Evolutionary conservation across 2,113 vertebrate genomes (phyloP).

Genomic region (Pterocles orientalis): DNA sequence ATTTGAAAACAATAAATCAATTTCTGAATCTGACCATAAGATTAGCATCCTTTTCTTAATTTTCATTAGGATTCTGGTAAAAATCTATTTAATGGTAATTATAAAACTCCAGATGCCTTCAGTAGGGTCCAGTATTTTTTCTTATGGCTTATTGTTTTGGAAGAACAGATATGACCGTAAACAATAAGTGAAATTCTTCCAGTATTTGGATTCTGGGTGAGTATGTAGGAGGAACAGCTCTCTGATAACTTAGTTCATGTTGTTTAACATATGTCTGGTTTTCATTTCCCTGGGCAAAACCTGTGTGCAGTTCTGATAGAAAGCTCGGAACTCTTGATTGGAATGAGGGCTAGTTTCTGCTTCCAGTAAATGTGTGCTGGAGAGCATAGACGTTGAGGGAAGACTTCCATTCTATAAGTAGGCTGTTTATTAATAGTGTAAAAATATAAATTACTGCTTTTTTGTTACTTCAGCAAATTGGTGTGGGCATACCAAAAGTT

Average conservation of each 20-base stretch:
- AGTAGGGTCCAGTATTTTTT: neutral
- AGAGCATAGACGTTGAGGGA: neutral
- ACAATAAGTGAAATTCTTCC: neutral
- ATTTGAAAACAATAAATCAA: neutral
- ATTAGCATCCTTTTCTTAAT: neutral
- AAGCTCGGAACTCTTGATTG: neutral
- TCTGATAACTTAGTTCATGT: neutral
- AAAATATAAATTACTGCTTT: slow-evolving; percentile 67
- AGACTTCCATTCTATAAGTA: neutral
- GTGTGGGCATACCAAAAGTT: slow-evolving; percentile 83
- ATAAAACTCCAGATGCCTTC: neutral
- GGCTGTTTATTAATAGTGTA: neutral
- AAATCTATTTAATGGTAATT: neutral
- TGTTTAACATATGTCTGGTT: neutral
- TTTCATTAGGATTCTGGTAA: neutral
- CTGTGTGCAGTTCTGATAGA: neutral
- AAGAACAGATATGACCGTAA: neutral
- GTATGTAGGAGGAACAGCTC: neutral
- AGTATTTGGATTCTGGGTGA: neutral
- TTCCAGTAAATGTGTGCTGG: neutral
- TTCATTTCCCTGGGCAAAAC: neutral
- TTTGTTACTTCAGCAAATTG: slow-evolving; percentile 83
- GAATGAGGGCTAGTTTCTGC: neutral
- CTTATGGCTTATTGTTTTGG: neutral
- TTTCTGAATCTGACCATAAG: neutral